A percentile compares a stretch with the other conserved stretches of the same genome.
phyloP scores from a whole-genome alignment of 2,797 vertebrate species.

The Loris lydekkerianus region DNA sequence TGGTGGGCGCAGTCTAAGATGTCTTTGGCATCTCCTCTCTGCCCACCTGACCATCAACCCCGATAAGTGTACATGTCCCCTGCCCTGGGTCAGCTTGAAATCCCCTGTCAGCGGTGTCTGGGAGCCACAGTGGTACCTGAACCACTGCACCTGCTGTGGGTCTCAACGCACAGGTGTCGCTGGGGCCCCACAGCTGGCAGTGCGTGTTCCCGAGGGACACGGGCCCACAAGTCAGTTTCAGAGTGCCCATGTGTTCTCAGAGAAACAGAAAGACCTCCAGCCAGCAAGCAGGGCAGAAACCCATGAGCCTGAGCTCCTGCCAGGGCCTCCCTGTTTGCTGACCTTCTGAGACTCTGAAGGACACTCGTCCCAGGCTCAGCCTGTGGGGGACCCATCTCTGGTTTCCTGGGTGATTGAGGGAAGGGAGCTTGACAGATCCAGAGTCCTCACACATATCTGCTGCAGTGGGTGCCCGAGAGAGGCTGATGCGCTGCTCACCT shows the following conservation, averaged over 20 bases:
- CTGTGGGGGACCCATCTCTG: no score
- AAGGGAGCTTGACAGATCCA: not conserved
- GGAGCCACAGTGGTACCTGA: not conserved
- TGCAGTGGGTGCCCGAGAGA: no score
- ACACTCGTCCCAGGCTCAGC: no score
- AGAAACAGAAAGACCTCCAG: not conserved
- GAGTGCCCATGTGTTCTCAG: not conserved
- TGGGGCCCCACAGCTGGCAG: not conserved
- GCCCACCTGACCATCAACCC: no score
- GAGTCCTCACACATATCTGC: not conserved
- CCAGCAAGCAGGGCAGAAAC: not conserved
- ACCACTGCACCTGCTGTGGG: not conserved
- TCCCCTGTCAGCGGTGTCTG: not conserved
- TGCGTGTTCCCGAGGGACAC: no score
- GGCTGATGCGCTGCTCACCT: no score
- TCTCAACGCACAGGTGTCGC: no score
- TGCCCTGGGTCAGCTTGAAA: not conserved
- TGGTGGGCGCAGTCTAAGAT: not conserved
- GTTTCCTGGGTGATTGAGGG: not conserved
- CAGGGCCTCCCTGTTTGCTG: not conserved
- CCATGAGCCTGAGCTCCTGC: accelerated
- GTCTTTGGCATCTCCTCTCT: not conserved
- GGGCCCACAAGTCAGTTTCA: not conserved
- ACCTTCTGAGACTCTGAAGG: not conserved
- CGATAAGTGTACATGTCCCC: no score